Conservation (phyloP, 2,113 vertebrate species). For the Lamprotornis superbus region DNA sequence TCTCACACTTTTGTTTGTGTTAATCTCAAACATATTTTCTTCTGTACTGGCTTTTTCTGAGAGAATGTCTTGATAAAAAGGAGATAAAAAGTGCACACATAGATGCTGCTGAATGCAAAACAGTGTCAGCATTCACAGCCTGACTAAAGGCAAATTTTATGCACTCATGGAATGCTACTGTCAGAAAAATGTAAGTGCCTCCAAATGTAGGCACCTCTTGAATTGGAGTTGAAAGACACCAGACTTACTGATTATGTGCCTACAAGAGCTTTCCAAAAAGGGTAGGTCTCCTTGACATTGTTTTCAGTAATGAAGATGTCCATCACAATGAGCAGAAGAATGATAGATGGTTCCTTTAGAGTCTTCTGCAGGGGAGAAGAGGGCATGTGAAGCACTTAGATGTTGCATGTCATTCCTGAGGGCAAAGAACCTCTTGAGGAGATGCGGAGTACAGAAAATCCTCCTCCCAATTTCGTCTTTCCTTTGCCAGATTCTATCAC, state of each 20-base stretch:
- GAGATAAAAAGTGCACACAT: fast-evolving
- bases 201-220: neutral
- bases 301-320: neutral
- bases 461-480: neutral
- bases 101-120: neutral
- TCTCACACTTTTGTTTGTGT: neutral
- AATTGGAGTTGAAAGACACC: neutral
- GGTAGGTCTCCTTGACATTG: fast-evolving
- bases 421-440: neutral
- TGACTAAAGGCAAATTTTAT: neutral
- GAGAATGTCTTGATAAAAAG: neutral
- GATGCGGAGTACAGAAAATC: neutral
- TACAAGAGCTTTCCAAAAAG: neutral
- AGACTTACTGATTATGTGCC: neutral
- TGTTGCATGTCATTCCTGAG: neutral
- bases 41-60: neutral
- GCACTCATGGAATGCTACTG: fast-evolving
- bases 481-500: neutral
- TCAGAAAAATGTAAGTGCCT: neutral
- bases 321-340: neutral
- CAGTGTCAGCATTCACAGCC: neutral
- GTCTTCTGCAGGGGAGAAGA: neutral
- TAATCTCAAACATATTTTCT: neutral
- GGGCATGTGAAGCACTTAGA: neutral
- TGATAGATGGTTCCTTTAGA: neutral